phyloP scores from a whole-genome alignment of 1,140 invertebrate genomes.

The Papilio aristodemus region DNA sequence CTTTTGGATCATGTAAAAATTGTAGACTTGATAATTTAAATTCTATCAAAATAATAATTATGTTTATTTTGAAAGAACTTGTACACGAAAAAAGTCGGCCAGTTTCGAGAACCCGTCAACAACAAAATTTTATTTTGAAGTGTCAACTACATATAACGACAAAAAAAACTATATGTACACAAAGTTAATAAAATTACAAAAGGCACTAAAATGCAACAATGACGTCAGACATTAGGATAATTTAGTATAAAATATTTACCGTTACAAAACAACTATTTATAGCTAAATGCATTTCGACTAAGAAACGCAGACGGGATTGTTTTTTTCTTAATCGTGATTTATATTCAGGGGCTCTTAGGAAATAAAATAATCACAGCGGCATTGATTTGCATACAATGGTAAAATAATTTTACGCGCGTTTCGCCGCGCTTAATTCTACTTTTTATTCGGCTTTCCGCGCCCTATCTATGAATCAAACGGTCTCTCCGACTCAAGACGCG shows the following conservation, averaged over 20 bases:
- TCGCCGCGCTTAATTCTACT: constrained; percentile 78
- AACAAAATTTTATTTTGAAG: too few species aligned
- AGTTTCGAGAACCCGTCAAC: too few species aligned
- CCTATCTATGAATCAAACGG: constrained; percentile 79
- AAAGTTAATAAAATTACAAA: too few species aligned
- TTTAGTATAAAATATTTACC: background rate
- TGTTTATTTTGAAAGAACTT: too few species aligned
- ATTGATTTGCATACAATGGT: constrained; percentile 80
- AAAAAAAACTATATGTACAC: too few species aligned
- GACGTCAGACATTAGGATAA: background rate
- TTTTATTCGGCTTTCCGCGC: constrained; percentile 74
- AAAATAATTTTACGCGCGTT: constrained; percentile 81
- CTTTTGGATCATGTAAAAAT: background rate
- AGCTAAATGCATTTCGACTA: constrained; percentile 61
- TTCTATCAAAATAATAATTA: too few species aligned
- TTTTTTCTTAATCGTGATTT: constrained; percentile 77
- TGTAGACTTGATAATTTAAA: too few species aligned
- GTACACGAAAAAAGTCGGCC: too few species aligned
- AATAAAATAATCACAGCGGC: constrained; percentile 79
- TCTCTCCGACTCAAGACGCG: constrained; percentile 53
- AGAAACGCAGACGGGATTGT: constrained; percentile 63
- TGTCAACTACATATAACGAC: too few species aligned
- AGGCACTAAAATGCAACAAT: too few species aligned
- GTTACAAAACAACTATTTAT: constrained; percentile 35
- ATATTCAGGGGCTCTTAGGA: constrained; percentile 76